Conservation (phyloP, 2,113 vertebrate genomes). For the Nannobrachium achirus region DNA sequence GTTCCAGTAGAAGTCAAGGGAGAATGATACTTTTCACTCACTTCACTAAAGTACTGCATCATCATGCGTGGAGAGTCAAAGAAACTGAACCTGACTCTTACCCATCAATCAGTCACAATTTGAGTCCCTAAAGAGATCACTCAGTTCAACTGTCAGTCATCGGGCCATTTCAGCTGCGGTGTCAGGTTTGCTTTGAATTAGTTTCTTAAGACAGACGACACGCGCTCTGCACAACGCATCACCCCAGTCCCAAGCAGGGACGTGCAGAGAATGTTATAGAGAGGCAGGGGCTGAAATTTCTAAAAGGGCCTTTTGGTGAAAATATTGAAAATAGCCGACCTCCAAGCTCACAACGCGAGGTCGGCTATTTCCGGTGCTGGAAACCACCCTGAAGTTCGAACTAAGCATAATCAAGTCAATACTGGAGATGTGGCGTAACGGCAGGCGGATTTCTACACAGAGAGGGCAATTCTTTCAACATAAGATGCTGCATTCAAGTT, state of each 20-base stretch:
- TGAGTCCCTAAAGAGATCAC: constrained; percentile 27
- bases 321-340: constrained; percentile 13
- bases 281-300: too few species aligned
- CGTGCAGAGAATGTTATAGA: too few species aligned
- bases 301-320: too few species aligned
- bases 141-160: constrained; percentile 37
- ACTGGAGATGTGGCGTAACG: too few species aligned
- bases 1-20: neutral
- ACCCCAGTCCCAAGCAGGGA: constrained; percentile 11
- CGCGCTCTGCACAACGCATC: neutral
- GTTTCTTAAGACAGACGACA: constrained; percentile 35
- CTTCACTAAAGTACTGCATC: neutral
- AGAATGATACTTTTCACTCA: too few species aligned
- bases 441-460: too few species aligned
- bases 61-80: neutral
- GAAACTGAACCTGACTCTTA: neutral
- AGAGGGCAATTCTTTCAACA: too few species aligned
- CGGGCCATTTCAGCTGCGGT: constrained; percentile 8
- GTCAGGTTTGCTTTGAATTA: constrained; percentile 47
- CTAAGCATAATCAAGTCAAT: too few species aligned
- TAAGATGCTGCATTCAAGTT: too few species aligned
- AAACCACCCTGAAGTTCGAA: too few species aligned
- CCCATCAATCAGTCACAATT: constrained; percentile 5
- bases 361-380: too few species aligned
- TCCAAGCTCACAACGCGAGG: too few species aligned